Base-by-base conservation (phyloP, 2,113 vertebrate genomes). In the Potamarius usumacintae region DNA sequence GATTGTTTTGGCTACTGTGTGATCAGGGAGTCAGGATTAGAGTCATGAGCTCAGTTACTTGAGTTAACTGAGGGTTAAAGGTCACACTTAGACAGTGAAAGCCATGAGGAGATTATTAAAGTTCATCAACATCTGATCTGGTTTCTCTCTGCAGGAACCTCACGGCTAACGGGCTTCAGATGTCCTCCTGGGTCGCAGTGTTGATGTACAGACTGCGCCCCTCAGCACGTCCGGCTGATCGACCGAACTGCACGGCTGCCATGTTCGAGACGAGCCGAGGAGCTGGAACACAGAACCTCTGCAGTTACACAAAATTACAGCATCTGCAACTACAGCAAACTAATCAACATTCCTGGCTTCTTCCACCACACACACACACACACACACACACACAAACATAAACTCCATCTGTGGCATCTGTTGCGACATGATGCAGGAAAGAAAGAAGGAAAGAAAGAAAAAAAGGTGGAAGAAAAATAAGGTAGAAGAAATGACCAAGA, bases 291-390 rank as follows among this genome's bases (percentile, higher is more conserved):
- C 58, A 11, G 18, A 14, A n/a, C 20, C 27, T 67, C 22, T 18
- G 63, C 42, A 50, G 20, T 52, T 6, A 52, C 22, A 77, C 7
- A 17, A 20, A 34, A 20, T 20, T 74, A 74, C 71, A 48, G 4
- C 34, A 20, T 48, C 34, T 92, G 92, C 91, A 94, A 89, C 90
- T 95, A 94, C 94, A 95, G 94, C 94, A 95, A 94, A 94, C 94
- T 94, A 95, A 95, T 95, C 95, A 95, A 95, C 94, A 95, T 95
- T 94, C 94, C 90, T 92, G 90, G 90, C 20, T 76, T 50, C 90
- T 92, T 90, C 90, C 82, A 89, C 92, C 18, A 22, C 42, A 34
- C 60, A 69, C n/a, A 67, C 18, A 52, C 48, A 10, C 69, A 48
- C 53, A 55, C 50, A 42, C 86, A 30, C 85, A 25, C 57, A 53